phyloP scores from a whole-genome alignment of 2,888 invertebrate species.

The Troilus luridus region DNA sequence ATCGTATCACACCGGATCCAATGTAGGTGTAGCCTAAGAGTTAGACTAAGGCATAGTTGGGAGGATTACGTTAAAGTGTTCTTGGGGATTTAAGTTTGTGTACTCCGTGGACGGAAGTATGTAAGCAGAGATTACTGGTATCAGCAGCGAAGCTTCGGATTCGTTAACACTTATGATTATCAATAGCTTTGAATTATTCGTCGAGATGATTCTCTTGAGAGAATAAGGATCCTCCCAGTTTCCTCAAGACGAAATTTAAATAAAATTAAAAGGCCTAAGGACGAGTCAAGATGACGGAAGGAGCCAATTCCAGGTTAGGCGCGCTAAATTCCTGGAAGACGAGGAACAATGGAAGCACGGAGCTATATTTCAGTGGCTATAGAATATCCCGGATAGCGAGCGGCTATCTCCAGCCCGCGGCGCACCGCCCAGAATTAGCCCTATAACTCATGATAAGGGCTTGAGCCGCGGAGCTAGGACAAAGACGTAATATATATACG shows the following conservation, averaged over 20 bases:
- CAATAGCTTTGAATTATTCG: too few species aligned
- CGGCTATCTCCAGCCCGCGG: slow-evolving; percentile 11
- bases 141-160: too few species aligned
- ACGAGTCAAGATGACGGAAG: background rate
- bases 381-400: slow-evolving; percentile 40
- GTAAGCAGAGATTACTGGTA: too few species aligned
- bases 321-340: slow-evolving; percentile 32
- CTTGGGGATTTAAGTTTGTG: too few species aligned
- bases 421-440: slow-evolving; percentile 32
- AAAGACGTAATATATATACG: slow-evolving; percentile 54
- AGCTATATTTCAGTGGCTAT: slow-evolving; percentile 40
- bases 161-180: too few species aligned
- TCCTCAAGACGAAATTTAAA: background rate
- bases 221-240: background rate
- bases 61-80: too few species aligned
- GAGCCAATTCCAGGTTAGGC: background rate
- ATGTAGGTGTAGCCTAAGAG: too few species aligned
- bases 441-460: slow-evolving; percentile 56
- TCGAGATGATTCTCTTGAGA: too few species aligned
- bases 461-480: slow-evolving; percentile 7
- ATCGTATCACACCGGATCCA: too few species aligned
- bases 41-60: too few species aligned
- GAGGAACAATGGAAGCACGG: slow-evolving; percentile 40
- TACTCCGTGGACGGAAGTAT: too few species aligned
- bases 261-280: background rate